Evolutionary conservation across 2,888 invertebrate genomes (phyloP).

Genomic region (Sphaerophoria taeniata): DNA sequence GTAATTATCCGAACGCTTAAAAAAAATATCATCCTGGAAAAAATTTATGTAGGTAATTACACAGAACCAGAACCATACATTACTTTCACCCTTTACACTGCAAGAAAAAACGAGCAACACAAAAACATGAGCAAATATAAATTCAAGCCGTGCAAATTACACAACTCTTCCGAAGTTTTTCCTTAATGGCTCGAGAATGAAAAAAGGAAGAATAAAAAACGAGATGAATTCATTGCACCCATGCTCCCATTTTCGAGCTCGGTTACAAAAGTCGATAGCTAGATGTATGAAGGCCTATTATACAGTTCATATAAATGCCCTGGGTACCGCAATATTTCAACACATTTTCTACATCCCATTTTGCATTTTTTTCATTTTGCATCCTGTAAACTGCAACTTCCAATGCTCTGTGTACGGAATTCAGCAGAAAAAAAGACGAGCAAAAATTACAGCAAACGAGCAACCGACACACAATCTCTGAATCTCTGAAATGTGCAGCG

Average conservation of each 20-base stretch:
- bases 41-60: constrained; percentile 40
- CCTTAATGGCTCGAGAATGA: constrained; percentile 50
- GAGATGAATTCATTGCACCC: constrained; percentile 64
- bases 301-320: constrained; percentile 1
- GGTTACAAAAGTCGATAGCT: constrained; percentile 50
- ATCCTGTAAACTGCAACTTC: neutral
- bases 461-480: constrained; percentile 28
- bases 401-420: neutral
- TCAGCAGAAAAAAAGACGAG: neutral
- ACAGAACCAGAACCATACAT: constrained; percentile 7
- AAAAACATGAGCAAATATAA: constrained; percentile 42
- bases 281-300: neutral
- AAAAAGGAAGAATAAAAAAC: constrained; percentile 24
- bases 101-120: neutral
- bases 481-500: constrained; percentile 49
- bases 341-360: constrained; percentile 47
- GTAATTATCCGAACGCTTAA: constrained; percentile 57
- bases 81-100: constrained; percentile 1
- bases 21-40: neutral
- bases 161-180: constrained; percentile 45
- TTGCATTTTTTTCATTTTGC: constrained; percentile 17
- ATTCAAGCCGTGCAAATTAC: constrained; percentile 36
- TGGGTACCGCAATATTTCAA: constrained; percentile 43
- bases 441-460: constrained; percentile 3
- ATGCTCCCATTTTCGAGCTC: constrained; percentile 31